Evolutionary conservation across 2,888 invertebrate genomes (phyloP), one percentile per base, ranked within the genome.

Genomic region (Andricus quercusramuli): DNA sequence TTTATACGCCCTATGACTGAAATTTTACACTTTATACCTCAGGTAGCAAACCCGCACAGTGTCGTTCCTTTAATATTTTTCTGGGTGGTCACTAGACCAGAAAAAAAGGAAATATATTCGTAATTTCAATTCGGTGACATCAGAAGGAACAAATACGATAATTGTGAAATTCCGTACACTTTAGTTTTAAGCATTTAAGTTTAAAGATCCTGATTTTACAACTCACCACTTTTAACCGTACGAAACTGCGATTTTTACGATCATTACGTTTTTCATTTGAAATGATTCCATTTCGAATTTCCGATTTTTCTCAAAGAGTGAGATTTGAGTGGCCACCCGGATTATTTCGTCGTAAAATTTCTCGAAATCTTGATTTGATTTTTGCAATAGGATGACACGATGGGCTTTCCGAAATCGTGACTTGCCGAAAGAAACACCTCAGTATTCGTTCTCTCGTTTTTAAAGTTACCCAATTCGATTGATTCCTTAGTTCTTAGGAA

Each of bases 21-120:
- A 88, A 85, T 85, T 83, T 86, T 84, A 82, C 83, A 56, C 77
- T 70, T 83, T 82, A 84, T 86, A 85, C 84, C 88, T 88, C 88
- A 88, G 85, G 86, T 87, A 86, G 84, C 79, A 83, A 81, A 44
- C 15, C 29, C 29, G 29, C 64, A 59, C 59, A 29, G 64, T 64
- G 8, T 29, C 17, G 29, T 64, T 25, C 2, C 15, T 5, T 29
- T 64, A 64, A 6, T 64, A 64, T 64, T 25, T 29, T 64, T 59
- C 11, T 11, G 59, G 22, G 59, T 22, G 59, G 59, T 11, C 22
- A 59, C 22, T 59, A 20, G 22, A 13, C 22, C 22, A 17, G 22
- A 22, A 22, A 22, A n/a, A n/a, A 1, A 9, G 56, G 11, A 3
- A 51, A 51, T 51, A 51, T 51, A 51, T 6, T 51, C 8, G 15